Conservation (phyloP, 2,797 vertebrate species). For the Mus spretus region DNA sequence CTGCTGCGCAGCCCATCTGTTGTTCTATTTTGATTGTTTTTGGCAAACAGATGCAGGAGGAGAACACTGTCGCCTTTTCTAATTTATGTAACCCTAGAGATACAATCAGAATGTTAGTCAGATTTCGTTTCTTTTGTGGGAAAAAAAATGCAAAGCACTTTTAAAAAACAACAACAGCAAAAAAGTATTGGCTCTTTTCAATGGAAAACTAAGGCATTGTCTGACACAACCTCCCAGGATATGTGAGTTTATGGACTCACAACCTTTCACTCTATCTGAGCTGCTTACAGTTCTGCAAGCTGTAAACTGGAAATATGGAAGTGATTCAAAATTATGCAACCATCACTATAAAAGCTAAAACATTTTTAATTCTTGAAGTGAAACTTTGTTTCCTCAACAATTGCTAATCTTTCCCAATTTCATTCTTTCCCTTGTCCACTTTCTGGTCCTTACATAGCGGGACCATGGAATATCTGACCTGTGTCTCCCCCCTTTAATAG, state of each 20-base stretch:
- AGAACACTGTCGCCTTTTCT: conserved; percentile 69
- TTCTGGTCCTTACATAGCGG: not conserved
- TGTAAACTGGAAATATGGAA: conserved; percentile 11
- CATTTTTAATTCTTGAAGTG: not conserved
- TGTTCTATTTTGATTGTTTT: conserved; percentile 77
- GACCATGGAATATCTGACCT: not conserved
- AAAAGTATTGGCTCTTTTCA: conserved; percentile 3
- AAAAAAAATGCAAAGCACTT: conserved; percentile 22
- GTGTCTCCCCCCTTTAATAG: not conserved
- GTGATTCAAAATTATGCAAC: not conserved
- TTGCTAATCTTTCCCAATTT: not conserved
- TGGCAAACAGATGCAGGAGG: conserved; percentile 72
- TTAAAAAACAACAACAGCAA: not conserved
- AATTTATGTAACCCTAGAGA: conserved; percentile 72
- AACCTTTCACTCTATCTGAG: not conserved
- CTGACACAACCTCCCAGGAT: not conserved
- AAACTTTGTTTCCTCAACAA: not conserved
- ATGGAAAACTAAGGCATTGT: not conserved
- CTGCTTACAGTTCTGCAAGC: not conserved
- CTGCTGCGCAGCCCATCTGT: conserved; percentile 73
- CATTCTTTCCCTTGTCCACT: not conserved
- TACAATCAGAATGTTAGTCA: conserved; percentile 58
- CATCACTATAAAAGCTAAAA: not conserved
- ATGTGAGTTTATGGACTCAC: not conserved
- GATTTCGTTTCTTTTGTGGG: conserved; percentile 61